Evolutionary conservation across 2,888 invertebrate species (phyloP).

Genomic region (Drosophila maculinotata): DNA sequence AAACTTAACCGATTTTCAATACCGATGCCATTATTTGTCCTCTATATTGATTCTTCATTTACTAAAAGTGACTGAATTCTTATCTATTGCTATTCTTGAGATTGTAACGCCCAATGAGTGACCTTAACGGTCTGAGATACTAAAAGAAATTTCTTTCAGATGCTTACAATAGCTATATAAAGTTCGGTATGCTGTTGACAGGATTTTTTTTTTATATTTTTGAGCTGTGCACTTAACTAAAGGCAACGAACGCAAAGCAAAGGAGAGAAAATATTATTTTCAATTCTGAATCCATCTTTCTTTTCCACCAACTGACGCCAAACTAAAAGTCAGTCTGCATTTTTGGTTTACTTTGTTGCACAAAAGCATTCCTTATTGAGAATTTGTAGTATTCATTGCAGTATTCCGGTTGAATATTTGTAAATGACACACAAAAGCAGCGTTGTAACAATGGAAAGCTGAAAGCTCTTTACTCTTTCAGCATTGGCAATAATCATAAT

Average conservation of each 20-base stretch:
- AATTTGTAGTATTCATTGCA: not conserved
- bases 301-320: not conserved
- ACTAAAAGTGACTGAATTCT: no score
- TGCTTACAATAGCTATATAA: no score
- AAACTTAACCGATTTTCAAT: no score
- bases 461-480: constrained; percentile 1
- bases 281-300: not conserved
- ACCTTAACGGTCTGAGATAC: no score
- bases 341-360: constrained; percentile 1
- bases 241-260: not conserved
- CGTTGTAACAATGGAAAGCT: not conserved
- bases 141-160: no score
- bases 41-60: no score
- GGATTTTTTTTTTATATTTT: no score
- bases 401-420: constrained; percentile 1
- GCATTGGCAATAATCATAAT: constrained; percentile 46
- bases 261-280: constrained; percentile 8
- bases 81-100: no score
- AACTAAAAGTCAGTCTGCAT: not conserved
- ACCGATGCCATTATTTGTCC: no score
- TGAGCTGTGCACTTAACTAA: not conserved
- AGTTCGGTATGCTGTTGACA: no score
- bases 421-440: no score
- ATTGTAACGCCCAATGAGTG: no score
- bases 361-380: constrained; percentile 19